Evolutionary conservation across 2,888 invertebrate species (phyloP), one percentile per base, ranked within the genome.

Genomic region (Dugesia japonica): DNA sequence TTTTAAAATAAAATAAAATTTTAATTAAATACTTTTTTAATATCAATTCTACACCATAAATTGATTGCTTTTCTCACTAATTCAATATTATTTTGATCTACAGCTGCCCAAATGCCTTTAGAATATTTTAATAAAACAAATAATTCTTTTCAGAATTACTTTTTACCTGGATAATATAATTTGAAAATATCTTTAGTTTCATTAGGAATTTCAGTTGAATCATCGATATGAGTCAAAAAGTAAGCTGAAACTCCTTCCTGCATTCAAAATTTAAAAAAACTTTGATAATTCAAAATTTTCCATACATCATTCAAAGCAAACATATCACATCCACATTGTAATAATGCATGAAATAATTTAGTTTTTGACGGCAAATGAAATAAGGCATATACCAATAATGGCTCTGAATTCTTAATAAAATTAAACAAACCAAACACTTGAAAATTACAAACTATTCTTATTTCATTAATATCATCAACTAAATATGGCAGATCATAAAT

Each of bases 251-350:
- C 56, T n/a, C 56, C 56, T 13, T 56, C 56, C 56, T 56, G 7
- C 1, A 9, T 56, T 13, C 17, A 56, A 20, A 56, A 56, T 9
- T 13, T 23, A 23, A 56, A 20, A 56, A 4, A 1, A 56, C 1
- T 23, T 13, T 13, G 38, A 38, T 9, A 20, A 56, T 13, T 56
- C 4, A 7, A 56, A 56, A 20, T 56, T 56, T n/a, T 56, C 56
- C 4, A 20, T 56, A 56, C 56, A 23, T 56, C 56, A 56, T 56
- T 56, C n/a, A 56, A 56, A 13, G 56, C 56, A 23, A 56, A 56
- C 75, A 75, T 75, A 28, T 75, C 75, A 27, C 42, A 42, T 7
- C 75, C 75, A 56, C 75, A 75, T 26, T 75, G 75, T 9, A 75
- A 38, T 1, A 75, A n/a, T 7, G 75, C 42, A 20, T 75, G 75